Percentiles rank a stretch among this genome's conserved stretches.
phyloP scores from a whole-genome alignment of 1,140 invertebrate species.

The Penaeus vannamei region DNA sequence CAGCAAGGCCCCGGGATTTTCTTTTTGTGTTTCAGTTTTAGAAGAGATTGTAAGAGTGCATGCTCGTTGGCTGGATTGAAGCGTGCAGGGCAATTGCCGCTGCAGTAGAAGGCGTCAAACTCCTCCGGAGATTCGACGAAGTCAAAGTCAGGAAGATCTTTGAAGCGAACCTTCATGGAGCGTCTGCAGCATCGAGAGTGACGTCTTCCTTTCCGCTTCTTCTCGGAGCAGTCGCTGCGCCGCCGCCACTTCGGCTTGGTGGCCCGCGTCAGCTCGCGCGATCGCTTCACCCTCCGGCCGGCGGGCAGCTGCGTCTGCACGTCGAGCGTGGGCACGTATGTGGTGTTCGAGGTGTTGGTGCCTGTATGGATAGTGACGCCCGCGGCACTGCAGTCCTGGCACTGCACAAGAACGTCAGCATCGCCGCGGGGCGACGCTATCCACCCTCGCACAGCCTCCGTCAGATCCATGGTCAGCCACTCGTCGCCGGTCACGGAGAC shows the following conservation, averaged over 20 bases:
- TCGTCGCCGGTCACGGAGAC: conserved; percentile 52
- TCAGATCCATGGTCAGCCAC: conserved; percentile 51
- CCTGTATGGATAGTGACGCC: conserved; percentile 58
- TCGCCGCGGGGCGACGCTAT: conserved; percentile 43
- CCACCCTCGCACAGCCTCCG: conserved; percentile 46
- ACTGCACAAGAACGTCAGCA: conserved; percentile 52
- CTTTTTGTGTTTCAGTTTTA: conserved; percentile 53
- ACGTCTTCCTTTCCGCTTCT: conserved; percentile 21
- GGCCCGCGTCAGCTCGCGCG: conserved; percentile 35
- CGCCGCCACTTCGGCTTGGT: conserved; percentile 50
- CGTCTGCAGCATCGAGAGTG: conserved; percentile 55
- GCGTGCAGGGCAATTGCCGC: conserved; percentile 48
- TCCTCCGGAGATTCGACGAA: conserved; percentile 47
- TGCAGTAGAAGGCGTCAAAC: conserved; percentile 57
- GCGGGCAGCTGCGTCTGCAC: conserved; percentile 54
- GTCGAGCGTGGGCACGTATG: conserved; percentile 55
- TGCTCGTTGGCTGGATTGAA: conserved; percentile 59
- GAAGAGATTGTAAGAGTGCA: conserved; percentile 45
- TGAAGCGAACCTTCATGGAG: conserved; percentile 58
- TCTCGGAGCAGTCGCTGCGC: conserved; percentile 52
- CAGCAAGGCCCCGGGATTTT: conserved; percentile 54
- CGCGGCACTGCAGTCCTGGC: conserved; percentile 54
- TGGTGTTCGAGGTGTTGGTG: conserved; percentile 48
- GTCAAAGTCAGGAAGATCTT: conserved; percentile 52
- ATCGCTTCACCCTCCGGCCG: conserved; percentile 48